Conservation (phyloP, 1,140 invertebrate genomes). For the Anthonomus grandis region DNA sequence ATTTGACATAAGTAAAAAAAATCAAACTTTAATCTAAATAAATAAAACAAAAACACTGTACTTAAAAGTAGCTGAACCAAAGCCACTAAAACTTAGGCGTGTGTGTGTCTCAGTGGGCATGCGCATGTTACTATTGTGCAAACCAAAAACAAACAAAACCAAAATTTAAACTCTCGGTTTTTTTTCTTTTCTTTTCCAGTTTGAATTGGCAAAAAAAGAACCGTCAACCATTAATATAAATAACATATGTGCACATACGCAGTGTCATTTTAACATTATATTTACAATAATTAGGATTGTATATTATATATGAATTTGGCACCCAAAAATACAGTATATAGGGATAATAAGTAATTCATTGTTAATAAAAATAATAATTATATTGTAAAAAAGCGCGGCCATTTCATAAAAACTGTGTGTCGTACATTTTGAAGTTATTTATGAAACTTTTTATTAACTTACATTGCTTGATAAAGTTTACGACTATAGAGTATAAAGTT, state of each 20-base stretch:
- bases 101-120: constrained; percentile 8
- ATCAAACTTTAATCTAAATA: too few relatives aligned
- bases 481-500: too few relatives aligned
- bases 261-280: constrained; percentile 11
- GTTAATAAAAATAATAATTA: not conserved
- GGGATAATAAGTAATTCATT: constrained; percentile 1
- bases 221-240: constrained; percentile 19
- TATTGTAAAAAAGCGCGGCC: constrained; percentile 15
- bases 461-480: too few relatives aligned
- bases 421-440: constrained; percentile 7
- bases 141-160: not conserved
- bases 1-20: too few relatives aligned
- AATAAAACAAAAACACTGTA: too few relatives aligned
- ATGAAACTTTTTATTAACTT: too few relatives aligned
- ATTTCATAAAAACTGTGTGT: not conserved
- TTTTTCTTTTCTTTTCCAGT: constrained; percentile 19
- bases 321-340: not conserved
- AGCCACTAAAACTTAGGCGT: not conserved
- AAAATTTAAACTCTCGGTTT: not conserved
- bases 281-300: not conserved
- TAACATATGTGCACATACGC: constrained; percentile 17
- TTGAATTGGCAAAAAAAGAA: constrained; percentile 24
- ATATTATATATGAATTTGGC: not conserved
- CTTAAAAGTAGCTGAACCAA: too few relatives aligned
- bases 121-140: constrained; percentile 11